These are phyloP conservation scores for Rutpela maculata DNA, from an alignment of 2,888 invertebrate genomes.

Conservation along the genomic window DNA sequence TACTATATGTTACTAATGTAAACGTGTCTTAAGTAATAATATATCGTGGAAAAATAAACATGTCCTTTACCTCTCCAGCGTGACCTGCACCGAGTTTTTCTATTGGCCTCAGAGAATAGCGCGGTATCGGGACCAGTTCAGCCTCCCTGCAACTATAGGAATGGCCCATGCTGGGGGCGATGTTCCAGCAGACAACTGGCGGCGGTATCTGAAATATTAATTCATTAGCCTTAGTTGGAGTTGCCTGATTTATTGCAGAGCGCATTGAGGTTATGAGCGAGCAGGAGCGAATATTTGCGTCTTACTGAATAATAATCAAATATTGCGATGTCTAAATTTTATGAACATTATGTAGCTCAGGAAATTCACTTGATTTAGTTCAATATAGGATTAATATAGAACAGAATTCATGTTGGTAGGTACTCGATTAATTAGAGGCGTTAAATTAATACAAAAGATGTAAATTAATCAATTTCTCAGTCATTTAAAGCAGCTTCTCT, in stretches of 20 bases:
- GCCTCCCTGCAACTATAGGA: constrained; percentile 78
- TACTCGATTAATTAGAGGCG: background rate
- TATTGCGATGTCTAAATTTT: constrained; percentile 40
- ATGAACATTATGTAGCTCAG: background rate
- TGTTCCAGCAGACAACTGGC: constrained; percentile 78
- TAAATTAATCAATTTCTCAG: constrained; percentile 10
- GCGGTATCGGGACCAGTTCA: constrained; percentile 77
- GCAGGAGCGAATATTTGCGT: constrained; percentile 42
- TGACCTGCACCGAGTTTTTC: constrained; percentile 78
- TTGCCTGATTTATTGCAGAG: constrained; percentile 56
- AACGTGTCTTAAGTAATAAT: too few relatives aligned
- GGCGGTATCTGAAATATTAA: constrained; percentile 74
- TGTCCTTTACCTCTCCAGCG: constrained; percentile 76
- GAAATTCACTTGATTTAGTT: background rate
- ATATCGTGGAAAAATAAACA: background rate
- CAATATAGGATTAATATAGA: background rate
- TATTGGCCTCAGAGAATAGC: constrained; percentile 76
- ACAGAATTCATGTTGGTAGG: background rate
- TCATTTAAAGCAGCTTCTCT: background rate
- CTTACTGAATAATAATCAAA: constrained; percentile 51
- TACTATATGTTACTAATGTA: too few relatives aligned
- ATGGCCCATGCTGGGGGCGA: constrained; percentile 79
- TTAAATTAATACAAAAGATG: background rate
- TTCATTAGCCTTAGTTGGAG: constrained; percentile 33
- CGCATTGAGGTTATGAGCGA: constrained; percentile 49